Percentiles rank a stretch among this genome's conserved stretches.
These are phyloP conservation scores for Rhagophthalmus giganteus DNA, from an alignment of 2,888 invertebrate genomes.

Conservation along the genomic window DNA sequence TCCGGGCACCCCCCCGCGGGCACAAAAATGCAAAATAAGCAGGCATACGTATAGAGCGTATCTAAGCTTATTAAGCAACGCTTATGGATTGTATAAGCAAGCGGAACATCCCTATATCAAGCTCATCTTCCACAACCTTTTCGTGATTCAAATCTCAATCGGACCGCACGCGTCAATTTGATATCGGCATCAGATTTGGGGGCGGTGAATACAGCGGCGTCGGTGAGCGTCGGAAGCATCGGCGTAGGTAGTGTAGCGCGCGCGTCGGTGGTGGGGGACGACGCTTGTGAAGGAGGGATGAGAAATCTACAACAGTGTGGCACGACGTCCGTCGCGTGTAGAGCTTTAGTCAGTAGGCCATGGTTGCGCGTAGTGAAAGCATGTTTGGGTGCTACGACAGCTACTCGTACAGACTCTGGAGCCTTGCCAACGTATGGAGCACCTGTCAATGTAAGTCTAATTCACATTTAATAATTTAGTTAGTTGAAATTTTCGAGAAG, in stretches of 20 bases:
- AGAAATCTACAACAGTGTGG: slow-evolving; percentile 37
- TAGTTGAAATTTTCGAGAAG: too few relatives aligned
- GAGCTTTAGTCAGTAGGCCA: slow-evolving; percentile 66
- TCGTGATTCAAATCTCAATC: slow-evolving; percentile 41
- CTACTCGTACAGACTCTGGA: slow-evolving; percentile 77
- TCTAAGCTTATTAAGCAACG: slow-evolving; percentile 37
- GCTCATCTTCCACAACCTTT: slow-evolving; percentile 36
- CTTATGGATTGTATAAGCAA: slow-evolving; percentile 37
- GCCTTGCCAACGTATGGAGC: slow-evolving; percentile 76
- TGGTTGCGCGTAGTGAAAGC: slow-evolving; percentile 79
- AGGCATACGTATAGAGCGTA: slow-evolving; percentile 22
- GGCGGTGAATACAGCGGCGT: slow-evolving; percentile 48
- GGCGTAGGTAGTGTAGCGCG: slow-evolving; percentile 39
- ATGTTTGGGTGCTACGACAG: slow-evolving; percentile 77
- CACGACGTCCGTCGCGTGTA: slow-evolving; percentile 43
- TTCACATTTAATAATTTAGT: slow-evolving; percentile 9
- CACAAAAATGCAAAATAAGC: slow-evolving; percentile 23
- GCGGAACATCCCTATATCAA: slow-evolving; percentile 35
- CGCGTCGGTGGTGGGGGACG: slow-evolving; percentile 42
- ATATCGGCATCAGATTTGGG: slow-evolving; percentile 48
- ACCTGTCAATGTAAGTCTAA: slow-evolving; percentile 73
- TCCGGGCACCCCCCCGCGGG: not conserved
- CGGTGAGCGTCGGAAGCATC: slow-evolving; percentile 37
- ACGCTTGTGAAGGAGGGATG: slow-evolving; percentile 40
- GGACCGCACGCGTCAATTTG: slow-evolving; percentile 48